A percentile compares a stretch with the other conserved stretches of the same genome.
These are phyloP conservation scores for Enteromius unitaeniatus DNA, from an alignment of 2,797 vertebrate species.

Conservation along the genomic window DNA sequence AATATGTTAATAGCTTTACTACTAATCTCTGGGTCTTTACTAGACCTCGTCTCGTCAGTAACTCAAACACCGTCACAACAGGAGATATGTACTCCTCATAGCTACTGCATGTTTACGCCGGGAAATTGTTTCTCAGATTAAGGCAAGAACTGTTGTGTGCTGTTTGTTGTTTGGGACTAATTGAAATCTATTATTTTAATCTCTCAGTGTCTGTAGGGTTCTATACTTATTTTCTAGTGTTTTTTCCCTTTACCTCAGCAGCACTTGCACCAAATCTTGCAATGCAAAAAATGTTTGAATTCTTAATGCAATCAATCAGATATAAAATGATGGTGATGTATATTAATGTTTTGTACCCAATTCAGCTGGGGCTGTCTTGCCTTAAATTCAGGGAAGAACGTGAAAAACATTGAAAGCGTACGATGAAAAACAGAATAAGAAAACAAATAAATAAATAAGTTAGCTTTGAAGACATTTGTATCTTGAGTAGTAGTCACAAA, in stretches of 20 bases:
- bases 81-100: not conserved
- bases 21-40: conserved; percentile 27
- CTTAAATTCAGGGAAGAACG: not conserved
- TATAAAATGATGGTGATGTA: not conserved
- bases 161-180: not conserved
- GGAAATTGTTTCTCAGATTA: not conserved
- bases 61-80: conserved; percentile 11
- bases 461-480: not conserved
- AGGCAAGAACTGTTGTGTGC: not conserved
- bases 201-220: not conserved
- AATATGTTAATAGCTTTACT: conserved; percentile 36
- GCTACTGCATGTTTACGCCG: not conserved
- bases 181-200: not conserved
- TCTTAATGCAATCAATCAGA: not conserved
- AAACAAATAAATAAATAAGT: conserved; percentile 8
- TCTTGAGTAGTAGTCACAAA: not conserved
- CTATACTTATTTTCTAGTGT: not conserved
- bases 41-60: not conserved
- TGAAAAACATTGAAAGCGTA: not conserved
- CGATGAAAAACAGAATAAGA: not conserved
- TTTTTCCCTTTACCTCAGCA: not conserved
- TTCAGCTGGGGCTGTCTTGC: not conserved
- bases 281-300: not conserved
- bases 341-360: not conserved
- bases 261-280: not conserved